Base-by-base conservation (phyloP, 2,113 vertebrate species). In the Ondatra zibethicus region DNA sequence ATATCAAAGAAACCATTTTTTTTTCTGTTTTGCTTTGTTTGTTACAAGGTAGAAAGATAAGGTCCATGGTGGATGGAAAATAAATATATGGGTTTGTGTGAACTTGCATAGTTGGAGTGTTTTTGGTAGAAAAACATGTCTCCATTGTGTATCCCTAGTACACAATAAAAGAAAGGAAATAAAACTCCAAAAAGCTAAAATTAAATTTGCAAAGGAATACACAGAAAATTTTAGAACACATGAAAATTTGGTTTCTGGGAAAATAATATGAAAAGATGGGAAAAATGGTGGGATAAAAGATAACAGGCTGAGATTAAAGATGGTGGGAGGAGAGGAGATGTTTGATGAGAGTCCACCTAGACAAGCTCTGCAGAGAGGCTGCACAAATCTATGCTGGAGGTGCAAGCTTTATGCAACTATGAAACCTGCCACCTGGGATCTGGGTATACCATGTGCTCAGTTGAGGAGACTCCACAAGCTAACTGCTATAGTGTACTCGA, bases 341-440 rank as follows among this genome's bases (percentile, higher is more conserved):
- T 1, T 45, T 29, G 39, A n/a, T 19, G 61, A 65, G 82, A 2
- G n/a, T 27, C 52, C 19, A 80, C 21, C 36, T 4, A 55, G 9
- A 16, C 52, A 25, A 61, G 55, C 25, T 27, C 39, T 31, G 58
- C 1, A 17, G 58, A 4, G 45, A 27, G 0, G 7, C 58, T 4
- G 0, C 45, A 31, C 58, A 45, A 5, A 31, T 65, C 82, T 21
- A 42, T 17, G 0, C 14, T 45, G 39, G 25, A 65, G 55, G 7
- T 42, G 3, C 4, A 9, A 42, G 21, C 2, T 0, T 14, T 25
- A 42, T 10, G 13, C 3, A 61, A 17, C 11, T 63, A 63, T 39
- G 70, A 63, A 29, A 42, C 27, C 39, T 42, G 8, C 0, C 7
- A 31, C 39, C 82, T 45, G 25, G n/a, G n/a, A 19, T 29, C 4